Percentiles rank a stretch among this genome's conserved stretches.
Evolutionary conservation across 2,113 vertebrate species (phyloP).

Genomic region (Drymodes brunneopygia): DNA sequence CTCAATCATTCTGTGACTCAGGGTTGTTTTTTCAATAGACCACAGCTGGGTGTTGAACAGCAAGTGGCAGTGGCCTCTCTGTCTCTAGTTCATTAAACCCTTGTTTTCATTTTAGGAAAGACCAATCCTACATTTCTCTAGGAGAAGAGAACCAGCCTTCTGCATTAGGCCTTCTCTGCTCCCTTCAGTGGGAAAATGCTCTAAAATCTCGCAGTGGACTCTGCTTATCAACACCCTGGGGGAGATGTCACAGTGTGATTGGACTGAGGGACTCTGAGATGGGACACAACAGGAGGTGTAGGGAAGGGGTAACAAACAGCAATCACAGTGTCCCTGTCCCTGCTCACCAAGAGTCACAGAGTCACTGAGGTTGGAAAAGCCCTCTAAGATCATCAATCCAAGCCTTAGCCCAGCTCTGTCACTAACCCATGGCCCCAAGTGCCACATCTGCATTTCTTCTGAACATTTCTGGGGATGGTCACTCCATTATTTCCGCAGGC

Average conservation of each 20-base stretch:
- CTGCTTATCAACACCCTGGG: neutral
- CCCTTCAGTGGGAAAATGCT: neutral
- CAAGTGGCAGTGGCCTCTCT: neutral
- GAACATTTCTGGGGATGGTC: neutral
- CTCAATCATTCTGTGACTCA: neutral
- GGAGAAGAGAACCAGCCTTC: neutral
- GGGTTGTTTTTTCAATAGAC: neutral
- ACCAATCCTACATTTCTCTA: neutral
- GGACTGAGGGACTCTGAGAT: fast-evolving
- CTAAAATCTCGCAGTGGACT: neutral
- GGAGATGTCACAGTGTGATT: neutral
- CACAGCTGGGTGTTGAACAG: neutral
- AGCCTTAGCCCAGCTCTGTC: neutral
- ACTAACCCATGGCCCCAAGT: neutral
- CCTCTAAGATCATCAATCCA: neutral
- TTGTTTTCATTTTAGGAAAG: neutral
- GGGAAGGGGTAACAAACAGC: fast-evolving
- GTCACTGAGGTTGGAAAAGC: neutral
- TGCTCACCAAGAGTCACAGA: neutral
- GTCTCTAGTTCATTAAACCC: neutral
- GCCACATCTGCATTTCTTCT: fast-evolving
- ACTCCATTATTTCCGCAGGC: neutral
- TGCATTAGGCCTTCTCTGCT: neutral
- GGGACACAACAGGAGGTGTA: neutral
- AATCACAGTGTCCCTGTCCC: fast-evolving